Evolutionary conservation across 2,113 vertebrate genomes (phyloP).

Genomic region (Pedetes capensis): DNA sequence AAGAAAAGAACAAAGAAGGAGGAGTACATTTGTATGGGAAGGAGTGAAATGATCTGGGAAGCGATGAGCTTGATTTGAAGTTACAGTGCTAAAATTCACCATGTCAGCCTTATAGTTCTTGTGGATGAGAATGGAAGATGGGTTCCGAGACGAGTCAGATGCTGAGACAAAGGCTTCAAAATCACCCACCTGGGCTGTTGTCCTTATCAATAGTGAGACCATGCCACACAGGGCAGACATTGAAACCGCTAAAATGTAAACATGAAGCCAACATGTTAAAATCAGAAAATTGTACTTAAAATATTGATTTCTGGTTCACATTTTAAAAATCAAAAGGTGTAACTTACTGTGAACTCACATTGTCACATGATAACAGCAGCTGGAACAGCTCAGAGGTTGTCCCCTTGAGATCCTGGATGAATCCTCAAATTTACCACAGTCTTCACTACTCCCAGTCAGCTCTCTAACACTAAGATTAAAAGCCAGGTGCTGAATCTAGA

Average conservation of each 20-base stretch:
- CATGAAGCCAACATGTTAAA: conserved; percentile 11
- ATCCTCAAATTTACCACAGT: not conserved
- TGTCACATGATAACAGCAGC: not conserved
- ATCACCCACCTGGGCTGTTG: not conserved
- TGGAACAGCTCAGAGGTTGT: not conserved
- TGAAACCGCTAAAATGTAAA: not conserved
- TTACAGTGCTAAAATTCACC: not conserved
- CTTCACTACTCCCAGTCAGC: not conserved
- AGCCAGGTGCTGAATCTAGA: not conserved
- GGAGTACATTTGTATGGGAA: not conserved
- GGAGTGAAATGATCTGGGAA: not conserved
- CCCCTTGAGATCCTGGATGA: not conserved
- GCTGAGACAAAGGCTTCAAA: not conserved
- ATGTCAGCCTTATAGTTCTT: not conserved
- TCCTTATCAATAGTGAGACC: not conserved
- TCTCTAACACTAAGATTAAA: not conserved
- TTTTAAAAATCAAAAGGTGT: conserved; percentile 23
- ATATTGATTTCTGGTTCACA: not conserved
- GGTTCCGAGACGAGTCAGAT: not conserved
- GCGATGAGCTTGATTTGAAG: not conserved
- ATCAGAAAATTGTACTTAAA: conserved; percentile 36
- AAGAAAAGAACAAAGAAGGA: not conserved
- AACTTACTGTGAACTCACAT: not conserved
- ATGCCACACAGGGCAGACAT: not conserved
- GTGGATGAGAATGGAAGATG: not conserved